These are phyloP conservation scores for Natator depressus DNA, from an alignment of 2,113 vertebrate genomes.

Conservation along the genomic window DNA sequence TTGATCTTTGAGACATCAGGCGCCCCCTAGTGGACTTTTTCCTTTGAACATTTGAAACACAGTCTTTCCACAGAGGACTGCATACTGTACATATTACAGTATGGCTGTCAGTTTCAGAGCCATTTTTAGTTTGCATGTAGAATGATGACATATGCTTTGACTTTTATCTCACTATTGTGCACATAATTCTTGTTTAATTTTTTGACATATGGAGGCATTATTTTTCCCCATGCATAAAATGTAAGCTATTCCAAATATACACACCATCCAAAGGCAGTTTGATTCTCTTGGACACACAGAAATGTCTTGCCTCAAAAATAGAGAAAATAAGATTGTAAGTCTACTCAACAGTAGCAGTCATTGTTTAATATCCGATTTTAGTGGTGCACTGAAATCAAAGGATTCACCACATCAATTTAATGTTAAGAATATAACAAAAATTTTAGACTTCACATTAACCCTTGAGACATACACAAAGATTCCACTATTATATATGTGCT, in stretches of 20 bases:
- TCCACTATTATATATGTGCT: neutral
- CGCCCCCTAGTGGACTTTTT: slow-evolving; percentile 61
- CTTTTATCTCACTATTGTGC: rapidly evolving
- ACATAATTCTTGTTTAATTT: neutral
- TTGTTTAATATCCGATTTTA: neutral
- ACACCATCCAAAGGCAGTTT: neutral
- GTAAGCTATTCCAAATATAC: neutral
- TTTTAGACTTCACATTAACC: neutral
- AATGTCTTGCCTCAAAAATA: neutral
- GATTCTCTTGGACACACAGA: neutral
- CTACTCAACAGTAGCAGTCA: neutral
- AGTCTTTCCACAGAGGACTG: neutral
- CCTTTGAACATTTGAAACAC: rapidly evolving
- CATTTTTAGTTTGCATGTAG: rapidly evolving
- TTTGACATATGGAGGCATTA: neutral
- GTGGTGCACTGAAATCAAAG: neutral
- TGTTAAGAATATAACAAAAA: neutral
- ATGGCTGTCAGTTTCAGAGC: neutral
- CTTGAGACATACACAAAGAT: neutral
- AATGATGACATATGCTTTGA: neutral
- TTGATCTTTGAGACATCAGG: neutral
- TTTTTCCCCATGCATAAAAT: neutral
- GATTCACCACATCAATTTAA: neutral
- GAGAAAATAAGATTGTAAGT: neutral
- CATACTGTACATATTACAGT: neutral